Percentiles rank a stretch among this genome's conserved stretches.
Evolutionary conservation across 2,888 invertebrate genomes (phyloP).

Genomic region (Nineta flava): DNA sequence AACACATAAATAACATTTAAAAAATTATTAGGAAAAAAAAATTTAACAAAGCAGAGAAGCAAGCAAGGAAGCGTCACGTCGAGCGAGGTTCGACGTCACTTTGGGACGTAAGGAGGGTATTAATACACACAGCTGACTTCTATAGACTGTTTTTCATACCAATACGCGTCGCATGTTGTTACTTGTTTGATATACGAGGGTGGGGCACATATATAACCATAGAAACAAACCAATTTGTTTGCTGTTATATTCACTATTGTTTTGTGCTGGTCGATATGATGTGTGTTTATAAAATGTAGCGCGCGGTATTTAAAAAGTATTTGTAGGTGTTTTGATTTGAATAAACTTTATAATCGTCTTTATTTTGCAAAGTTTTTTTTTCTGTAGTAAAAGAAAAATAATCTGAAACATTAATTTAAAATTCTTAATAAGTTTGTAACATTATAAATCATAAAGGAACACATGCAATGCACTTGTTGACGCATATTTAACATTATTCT

Average conservation of each 20-base stretch:
- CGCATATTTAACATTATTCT: background rate
- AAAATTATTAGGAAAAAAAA: slow-evolving; percentile 1
- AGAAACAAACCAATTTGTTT: background rate
- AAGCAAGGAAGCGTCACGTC: slow-evolving; percentile 4
- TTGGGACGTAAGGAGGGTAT: background rate
- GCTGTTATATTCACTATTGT: background rate
- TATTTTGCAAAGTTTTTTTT: no score
- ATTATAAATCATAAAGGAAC: background rate
- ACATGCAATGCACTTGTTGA: background rate
- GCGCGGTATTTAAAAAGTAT: background rate
- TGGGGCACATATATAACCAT: background rate
- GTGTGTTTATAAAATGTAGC: background rate
- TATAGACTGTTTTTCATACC: background rate
- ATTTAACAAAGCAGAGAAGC: slow-evolving; percentile 2
- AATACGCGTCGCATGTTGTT: background rate
- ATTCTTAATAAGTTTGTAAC: background rate
- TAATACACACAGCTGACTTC: background rate
- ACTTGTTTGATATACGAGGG: background rate
- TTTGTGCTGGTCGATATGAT: background rate
- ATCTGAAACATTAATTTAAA: background rate
- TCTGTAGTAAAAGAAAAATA: background rate
- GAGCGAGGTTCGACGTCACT: background rate
- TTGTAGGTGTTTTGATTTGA: background rate
- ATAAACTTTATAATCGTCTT: background rate
- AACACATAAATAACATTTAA: slow-evolving; percentile 1